Evolutionary conservation across 1,140 invertebrate species (phyloP).

Genomic region (Pachypsylla venusta): DNA sequence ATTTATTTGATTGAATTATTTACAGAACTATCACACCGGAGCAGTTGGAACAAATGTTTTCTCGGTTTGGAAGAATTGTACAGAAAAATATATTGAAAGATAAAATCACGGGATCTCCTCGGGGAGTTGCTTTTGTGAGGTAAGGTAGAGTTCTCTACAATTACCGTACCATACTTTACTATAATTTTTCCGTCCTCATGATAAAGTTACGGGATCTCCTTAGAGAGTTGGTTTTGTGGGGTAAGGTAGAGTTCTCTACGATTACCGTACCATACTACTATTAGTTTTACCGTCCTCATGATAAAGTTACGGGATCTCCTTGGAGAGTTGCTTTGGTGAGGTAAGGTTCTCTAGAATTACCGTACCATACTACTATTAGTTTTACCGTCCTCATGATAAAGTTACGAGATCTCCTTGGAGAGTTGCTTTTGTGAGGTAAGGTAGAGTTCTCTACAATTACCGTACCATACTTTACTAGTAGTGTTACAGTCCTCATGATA

Average conservation of each 20-base stretch:
- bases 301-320: too few relatives aligned
- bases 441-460: constrained; percentile 14
- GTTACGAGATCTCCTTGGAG: constrained; percentile 68
- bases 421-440: constrained; percentile 82
- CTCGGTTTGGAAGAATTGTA: constrained; percentile 72
- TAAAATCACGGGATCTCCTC: constrained; percentile 65
- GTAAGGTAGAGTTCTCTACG: constrained; percentile 35
- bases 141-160: constrained; percentile 31
- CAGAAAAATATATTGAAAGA: constrained; percentile 79
- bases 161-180: too few relatives aligned
- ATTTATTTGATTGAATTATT: constrained; percentile 13
- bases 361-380: too few relatives aligned
- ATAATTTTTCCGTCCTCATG: too few relatives aligned
- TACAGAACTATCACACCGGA: constrained; percentile 55
- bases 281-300: too few relatives aligned
- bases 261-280: too few relatives aligned
- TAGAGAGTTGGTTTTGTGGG: constrained; percentile 84
- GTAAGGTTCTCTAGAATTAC: constrained; percentile 14
- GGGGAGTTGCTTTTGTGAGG: constrained; percentile 87
- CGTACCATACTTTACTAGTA: too few relatives aligned
- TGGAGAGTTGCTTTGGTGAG: constrained; percentile 73
- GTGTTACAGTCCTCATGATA: too few relatives aligned
- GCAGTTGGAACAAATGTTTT: constrained; percentile 69
- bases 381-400: too few relatives aligned
- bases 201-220: too few relatives aligned